A percentile compares a stretch with the other conserved stretches of the same genome.
These are phyloP conservation scores for Cydia strobilella DNA, from an alignment of 1,140 invertebrate genomes.

Conservation along the genomic window DNA sequence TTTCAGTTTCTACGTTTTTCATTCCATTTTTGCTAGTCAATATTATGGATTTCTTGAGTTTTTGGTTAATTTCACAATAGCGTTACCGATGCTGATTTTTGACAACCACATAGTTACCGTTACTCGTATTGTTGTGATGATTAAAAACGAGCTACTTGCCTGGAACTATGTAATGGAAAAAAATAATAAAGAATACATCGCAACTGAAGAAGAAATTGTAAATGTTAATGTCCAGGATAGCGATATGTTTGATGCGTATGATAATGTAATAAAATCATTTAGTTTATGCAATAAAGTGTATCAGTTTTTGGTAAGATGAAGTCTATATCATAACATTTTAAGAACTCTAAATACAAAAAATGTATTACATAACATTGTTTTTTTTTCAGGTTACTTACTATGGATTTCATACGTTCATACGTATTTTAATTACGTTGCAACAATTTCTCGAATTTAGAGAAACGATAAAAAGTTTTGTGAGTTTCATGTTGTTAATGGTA, in stretches of 20 bases:
- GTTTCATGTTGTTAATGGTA: not conserved
- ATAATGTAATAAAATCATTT: not conserved
- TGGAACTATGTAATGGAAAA: not conserved
- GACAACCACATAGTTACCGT: not conserved
- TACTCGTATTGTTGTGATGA: not conserved
- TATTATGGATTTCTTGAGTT: not conserved
- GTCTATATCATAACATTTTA: too few relatives aligned
- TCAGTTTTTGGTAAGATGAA: conserved; percentile 10
- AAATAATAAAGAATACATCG: not conserved
- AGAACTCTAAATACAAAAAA: too few relatives aligned
- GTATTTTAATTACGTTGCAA: not conserved
- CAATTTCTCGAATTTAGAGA: not conserved
- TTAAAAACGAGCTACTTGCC: not conserved
- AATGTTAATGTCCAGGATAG: not conserved
- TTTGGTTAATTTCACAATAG: not conserved
- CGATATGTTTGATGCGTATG: conserved; percentile 8
- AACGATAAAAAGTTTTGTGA: not conserved
- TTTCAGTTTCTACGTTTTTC: not conserved
- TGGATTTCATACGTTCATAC: not conserved
- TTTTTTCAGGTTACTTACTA: not conserved
- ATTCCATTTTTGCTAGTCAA: not conserved
- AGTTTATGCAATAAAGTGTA: not conserved
- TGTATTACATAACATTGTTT: too few relatives aligned
- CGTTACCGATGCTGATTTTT: not conserved
- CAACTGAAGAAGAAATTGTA: not conserved